Evolutionary conservation across 2,888 invertebrate genomes (phyloP), one percentile per base, ranked within the genome.

Genomic region (Abscondita cerata): DNA sequence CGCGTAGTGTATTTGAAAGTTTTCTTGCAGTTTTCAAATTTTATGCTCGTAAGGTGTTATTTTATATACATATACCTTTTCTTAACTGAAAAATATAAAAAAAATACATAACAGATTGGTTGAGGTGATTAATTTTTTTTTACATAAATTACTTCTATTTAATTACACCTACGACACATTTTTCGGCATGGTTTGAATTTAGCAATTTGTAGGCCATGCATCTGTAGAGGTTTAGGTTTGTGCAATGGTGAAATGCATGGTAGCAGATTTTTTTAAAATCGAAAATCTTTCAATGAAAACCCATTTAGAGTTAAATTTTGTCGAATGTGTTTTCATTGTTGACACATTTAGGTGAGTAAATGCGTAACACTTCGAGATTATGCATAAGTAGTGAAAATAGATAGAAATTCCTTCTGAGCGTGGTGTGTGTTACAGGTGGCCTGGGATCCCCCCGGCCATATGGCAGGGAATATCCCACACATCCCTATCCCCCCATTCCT

Each of bases 381-480:
- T 54, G 59, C 60, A 56, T 60, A 57, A 60, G 57, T 64, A 64
- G 64, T 47, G 19, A 47, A 60, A 44, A 16, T 64, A 64, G 64
- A 47, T 57, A 59, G 64, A 53, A n/a, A 47, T 57, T 57, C 63
- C 56, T 52, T 70, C 70, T 70, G 68, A 76, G 76, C 75, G 76
- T 77, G 76, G 77, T 76, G 75, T 78, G 76, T 83, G 81, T 85
- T 84, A 74, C 84, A 85, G 85, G 85, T 84, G 84, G 84, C 78
- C 82, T 84, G 77, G 82, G 83, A 76, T 84, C 84, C 73, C 84
- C 84, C 77, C 81, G 84, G 78, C 83, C 83, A 76, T 84, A 83
- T 76, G 73, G 78, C 81, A 81, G 75, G 81, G 82, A 78, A 78
- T 82, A 77, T 73, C 80, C 78, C 72, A 78, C 78, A 76, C 80